Conservation (phyloP, 2,888 invertebrate genomes). For the Pollenia griseotomentosa region DNA sequence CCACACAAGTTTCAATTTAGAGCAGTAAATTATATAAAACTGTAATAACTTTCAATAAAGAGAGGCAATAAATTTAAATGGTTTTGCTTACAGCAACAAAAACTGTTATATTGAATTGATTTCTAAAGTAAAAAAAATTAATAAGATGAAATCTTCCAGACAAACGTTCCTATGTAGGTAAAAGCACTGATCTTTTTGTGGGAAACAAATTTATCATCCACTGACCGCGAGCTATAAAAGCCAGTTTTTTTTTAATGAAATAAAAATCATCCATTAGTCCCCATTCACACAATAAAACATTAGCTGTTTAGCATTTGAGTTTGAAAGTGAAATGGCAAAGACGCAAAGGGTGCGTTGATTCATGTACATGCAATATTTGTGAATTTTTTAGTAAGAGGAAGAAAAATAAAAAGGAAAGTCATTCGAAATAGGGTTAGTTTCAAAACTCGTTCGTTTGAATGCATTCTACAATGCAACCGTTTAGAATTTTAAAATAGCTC, state of each 20-base stretch:
- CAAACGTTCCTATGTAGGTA: not conserved
- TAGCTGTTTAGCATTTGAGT: too few species aligned
- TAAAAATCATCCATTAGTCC: conserved; percentile 14
- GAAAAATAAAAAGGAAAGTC: too few species aligned
- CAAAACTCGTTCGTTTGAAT: too few species aligned
- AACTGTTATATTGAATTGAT: not conserved
- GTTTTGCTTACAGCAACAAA: not conserved
- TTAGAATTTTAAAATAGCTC: too few species aligned
- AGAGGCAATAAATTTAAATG: not conserved
- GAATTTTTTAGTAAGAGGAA: too few species aligned
- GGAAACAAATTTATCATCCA: not conserved
- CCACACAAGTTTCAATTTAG: too few species aligned
- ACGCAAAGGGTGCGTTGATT: too few species aligned
- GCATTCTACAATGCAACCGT: too few species aligned
- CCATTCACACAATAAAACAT: too few species aligned
- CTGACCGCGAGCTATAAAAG: conserved; percentile 22
- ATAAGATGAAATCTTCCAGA: not conserved
- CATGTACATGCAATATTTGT: too few species aligned
- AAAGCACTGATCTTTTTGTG: not conserved
- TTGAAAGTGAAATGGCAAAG: too few species aligned
- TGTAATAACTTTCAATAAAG: not conserved
- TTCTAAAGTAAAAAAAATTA: not conserved
- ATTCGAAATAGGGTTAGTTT: too few species aligned
- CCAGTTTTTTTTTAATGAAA: conserved; percentile 1
- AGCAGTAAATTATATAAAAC: not conserved